phyloP scores from a whole-genome alignment of 2,113 vertebrate genomes.

The Elachura formosa region DNA sequence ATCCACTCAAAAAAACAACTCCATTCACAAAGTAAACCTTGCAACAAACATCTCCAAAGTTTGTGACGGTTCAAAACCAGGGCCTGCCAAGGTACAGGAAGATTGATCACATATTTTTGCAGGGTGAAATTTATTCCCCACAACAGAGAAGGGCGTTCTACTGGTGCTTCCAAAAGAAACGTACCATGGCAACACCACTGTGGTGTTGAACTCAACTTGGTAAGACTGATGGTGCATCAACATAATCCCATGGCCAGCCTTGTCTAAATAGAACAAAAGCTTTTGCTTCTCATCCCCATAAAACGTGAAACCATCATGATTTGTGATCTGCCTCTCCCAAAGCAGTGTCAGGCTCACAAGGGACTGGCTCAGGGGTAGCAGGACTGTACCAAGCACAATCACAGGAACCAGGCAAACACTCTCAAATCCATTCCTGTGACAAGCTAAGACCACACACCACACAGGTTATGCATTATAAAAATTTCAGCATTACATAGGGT shows the following conservation, averaged over 20 bases:
- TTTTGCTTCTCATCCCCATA: background rate
- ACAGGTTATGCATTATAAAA: background rate
- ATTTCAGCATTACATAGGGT: background rate
- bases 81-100: background rate
- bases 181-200: background rate
- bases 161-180: background rate
- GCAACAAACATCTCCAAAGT: background rate
- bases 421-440: background rate
- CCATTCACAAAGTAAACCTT: background rate
- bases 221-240: background rate
- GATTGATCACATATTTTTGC: background rate
- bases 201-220: accelerated
- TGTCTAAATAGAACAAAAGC: background rate
- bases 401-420: accelerated
- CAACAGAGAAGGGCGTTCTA: background rate
- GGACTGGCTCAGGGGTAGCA: background rate
- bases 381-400: background rate
- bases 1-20: background rate
- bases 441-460: background rate
- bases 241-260: background rate
- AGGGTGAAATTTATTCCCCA: background rate
- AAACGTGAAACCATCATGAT: background rate
- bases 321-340: background rate
- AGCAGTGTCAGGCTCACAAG: accelerated
- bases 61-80: background rate